Evolutionary conservation across 2,113 vertebrate genomes (phyloP).

Genomic region (Glaucidium brasilianum): DNA sequence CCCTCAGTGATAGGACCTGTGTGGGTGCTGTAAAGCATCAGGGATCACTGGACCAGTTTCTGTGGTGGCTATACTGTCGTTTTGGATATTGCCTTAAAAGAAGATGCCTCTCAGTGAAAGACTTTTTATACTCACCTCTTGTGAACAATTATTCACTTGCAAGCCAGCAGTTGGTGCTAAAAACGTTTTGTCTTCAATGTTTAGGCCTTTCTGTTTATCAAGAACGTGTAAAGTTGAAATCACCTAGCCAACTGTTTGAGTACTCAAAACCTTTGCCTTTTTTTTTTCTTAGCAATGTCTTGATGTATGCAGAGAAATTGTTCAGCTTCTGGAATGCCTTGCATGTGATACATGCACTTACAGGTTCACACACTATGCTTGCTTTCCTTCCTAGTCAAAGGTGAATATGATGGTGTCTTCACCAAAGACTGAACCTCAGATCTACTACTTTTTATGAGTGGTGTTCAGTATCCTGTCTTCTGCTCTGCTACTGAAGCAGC

Average conservation of each 20-base stretch:
- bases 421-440: not conserved
- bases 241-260: not conserved
- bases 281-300: not conserved
- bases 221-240: not conserved
- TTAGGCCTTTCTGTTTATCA: not conserved
- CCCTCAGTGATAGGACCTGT: not conserved
- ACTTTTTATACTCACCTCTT: not conserved
- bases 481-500: not conserved
- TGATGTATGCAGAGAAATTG: not conserved
- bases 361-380: not conserved
- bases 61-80: not conserved
- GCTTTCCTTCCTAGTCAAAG: not conserved
- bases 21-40: not conserved
- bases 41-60: not conserved
- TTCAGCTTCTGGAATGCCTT: not conserved
- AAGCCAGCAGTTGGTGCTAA: constrained; percentile 16
- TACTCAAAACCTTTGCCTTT: not conserved
- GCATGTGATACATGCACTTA: not conserved
- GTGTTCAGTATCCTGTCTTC: not conserved
- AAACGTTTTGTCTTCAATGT: not conserved
- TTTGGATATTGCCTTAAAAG: not conserved
- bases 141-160: not conserved
- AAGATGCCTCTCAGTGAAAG: not conserved
- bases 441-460: not conserved
- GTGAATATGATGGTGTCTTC: not conserved